These are phyloP conservation scores for Drosophila nannoptera DNA, from an alignment of 1,140 invertebrate genomes.

Conservation along the genomic window DNA sequence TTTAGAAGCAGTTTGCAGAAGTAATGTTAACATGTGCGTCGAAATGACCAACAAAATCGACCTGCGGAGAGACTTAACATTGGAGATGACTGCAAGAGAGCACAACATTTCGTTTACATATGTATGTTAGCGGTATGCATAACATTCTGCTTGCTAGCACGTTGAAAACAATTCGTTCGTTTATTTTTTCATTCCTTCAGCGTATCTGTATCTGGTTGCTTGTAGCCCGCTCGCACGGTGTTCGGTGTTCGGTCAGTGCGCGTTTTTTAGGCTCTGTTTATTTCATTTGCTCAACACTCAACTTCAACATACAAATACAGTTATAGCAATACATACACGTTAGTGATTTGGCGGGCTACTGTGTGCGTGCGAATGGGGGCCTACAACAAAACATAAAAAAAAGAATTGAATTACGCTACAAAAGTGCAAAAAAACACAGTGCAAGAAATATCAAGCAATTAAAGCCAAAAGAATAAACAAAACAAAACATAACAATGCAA, in stretches of 20 bases:
- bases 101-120: conserved; percentile 6
- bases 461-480: conserved; percentile 18
- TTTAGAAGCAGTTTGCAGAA: conserved; percentile 20
- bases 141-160: conserved; percentile 14
- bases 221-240: conserved; percentile 34
- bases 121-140: neutral
- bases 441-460: conserved; percentile 29
- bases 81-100: conserved; percentile 2
- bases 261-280: conserved; percentile 51
- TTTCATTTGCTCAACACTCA: conserved; percentile 49
- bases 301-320: conserved; percentile 49
- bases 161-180: conserved; percentile 32
- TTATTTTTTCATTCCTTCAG: conserved; percentile 40
- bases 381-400: conserved; percentile 46
- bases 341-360: conserved; percentile 71
- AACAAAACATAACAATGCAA: conserved; percentile 33
- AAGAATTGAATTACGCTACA: conserved; percentile 47
- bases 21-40: conserved; percentile 17
- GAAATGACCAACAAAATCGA: conserved; percentile 15
- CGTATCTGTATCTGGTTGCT: conserved; percentile 42
- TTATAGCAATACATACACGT: conserved; percentile 61
- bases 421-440: conserved; percentile 27
- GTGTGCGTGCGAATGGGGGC: conserved; percentile 50
- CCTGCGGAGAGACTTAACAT: conserved; percentile 7
- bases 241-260: conserved; percentile 40